phyloP scores from a whole-genome alignment of 2,797 vertebrate genomes.

The Gouania willdenowi region DNA sequence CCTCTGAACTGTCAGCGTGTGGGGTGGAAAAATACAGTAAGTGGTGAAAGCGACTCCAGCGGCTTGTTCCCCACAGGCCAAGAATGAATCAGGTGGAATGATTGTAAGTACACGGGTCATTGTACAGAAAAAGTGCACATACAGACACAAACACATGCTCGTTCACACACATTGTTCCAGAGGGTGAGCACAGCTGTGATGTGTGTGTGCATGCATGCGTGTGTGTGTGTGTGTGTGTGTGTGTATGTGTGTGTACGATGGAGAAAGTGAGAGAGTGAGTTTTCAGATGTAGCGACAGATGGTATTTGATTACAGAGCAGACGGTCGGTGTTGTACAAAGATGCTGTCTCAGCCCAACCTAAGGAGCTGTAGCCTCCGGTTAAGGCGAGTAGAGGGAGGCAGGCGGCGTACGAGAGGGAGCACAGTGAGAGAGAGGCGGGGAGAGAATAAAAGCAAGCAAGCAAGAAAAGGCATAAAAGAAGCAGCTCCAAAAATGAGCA shows the following conservation, averaged over 20 bases:
- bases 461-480: slow-evolving; percentile 67
- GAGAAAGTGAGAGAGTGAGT: slow-evolving; percentile 66
- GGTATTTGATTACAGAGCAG: slow-evolving; percentile 99
- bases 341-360: slow-evolving; percentile 96
- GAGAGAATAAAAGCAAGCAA: slow-evolving; percentile 58
- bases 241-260: slow-evolving; percentile 29
- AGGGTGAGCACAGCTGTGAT: slow-evolving; percentile 85
- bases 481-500: slow-evolving; percentile 68
- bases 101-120: slow-evolving; percentile 78
- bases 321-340: slow-evolving; percentile 99
- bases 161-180: slow-evolving; percentile 25
- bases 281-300: slow-evolving; percentile 99
- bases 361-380: slow-evolving; percentile 88
- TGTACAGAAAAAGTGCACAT: slow-evolving; percentile 48
- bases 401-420: slow-evolving; percentile 56
- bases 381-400: slow-evolving; percentile 57
- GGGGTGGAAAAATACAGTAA: slow-evolving; percentile 56
- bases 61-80: slow-evolving; percentile 61
- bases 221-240: background rate
- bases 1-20: slow-evolving; percentile 52
- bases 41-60: slow-evolving; percentile 63
- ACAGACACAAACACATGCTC: slow-evolving; percentile 3
- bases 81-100: slow-evolving; percentile 81
- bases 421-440: slow-evolving; percentile 11
- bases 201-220: slow-evolving; percentile 21